These are phyloP conservation scores for Thalassophryne amazonica DNA, from an alignment of 2,797 vertebrate species.

Conservation along the genomic window DNA sequence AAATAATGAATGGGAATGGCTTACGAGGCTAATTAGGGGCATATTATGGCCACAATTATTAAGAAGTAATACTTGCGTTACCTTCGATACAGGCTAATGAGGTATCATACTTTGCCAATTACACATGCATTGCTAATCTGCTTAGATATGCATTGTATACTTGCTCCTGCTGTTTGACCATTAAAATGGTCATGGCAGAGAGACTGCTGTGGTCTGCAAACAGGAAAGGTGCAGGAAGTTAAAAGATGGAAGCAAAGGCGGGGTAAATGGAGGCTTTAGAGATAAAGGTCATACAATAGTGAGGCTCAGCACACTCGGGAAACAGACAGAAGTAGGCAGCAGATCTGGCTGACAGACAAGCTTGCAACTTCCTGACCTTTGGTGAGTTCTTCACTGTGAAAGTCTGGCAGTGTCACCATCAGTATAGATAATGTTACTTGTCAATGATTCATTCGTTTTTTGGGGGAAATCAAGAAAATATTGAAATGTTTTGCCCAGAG, in stretches of 20 bases:
- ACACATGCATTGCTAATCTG: constrained; percentile 19
- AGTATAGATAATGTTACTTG: no score
- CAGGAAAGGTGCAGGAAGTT: neutral
- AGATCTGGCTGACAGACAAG: constrained; percentile 10
- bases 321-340: constrained; percentile 3
- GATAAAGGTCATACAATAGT: constrained; percentile 26
- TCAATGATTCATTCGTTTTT: no score
- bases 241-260: neutral
- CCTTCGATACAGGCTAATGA: constrained; percentile 51
- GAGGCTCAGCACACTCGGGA: constrained; percentile 11
- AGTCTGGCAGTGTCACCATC: no score
- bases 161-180: constrained; percentile 17
- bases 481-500: no score
- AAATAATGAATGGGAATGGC: constrained; percentile 43
- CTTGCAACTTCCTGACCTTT: constrained; percentile 20
- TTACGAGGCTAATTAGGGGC: constrained; percentile 46
- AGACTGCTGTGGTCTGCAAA: constrained; percentile 2
- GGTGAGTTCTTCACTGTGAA: neutral
- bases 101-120: constrained; percentile 38
- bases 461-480: no score
- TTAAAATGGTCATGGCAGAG: constrained; percentile 17
- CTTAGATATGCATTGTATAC: constrained; percentile 1
- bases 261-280: constrained; percentile 10
- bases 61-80: constrained; percentile 23
- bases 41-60: constrained; percentile 42